Conservation (phyloP, 2,797 vertebrate genomes). For the Halcyon smyrnensis region DNA sequence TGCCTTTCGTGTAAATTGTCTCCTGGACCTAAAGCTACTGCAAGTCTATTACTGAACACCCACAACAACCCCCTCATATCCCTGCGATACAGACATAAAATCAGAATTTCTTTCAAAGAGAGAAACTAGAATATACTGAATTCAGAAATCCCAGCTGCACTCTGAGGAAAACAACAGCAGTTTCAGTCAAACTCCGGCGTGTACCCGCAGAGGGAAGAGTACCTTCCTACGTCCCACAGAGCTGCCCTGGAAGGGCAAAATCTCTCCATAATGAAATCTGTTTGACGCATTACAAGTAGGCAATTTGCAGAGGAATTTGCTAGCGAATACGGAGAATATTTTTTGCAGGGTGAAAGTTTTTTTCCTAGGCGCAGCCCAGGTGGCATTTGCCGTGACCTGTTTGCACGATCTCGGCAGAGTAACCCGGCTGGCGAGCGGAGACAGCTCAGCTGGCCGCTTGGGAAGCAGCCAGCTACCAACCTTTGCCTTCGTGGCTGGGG, state of each 20-base stretch:
- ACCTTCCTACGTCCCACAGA: neutral
- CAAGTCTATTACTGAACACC: neutral
- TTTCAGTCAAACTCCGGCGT: neutral
- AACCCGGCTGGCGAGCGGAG: neutral
- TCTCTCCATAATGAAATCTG: neutral
- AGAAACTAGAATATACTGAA: neutral
- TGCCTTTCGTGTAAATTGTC: neutral
- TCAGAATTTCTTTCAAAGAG: neutral
- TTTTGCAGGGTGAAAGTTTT: neutral
- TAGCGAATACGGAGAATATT: fast-evolving
- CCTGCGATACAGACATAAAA: neutral
- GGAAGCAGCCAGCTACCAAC: neutral
- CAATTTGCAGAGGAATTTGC: neutral
- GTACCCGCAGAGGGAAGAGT: neutral
- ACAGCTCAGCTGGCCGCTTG: fast-evolving
- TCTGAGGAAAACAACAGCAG: neutral
- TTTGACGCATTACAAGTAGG: neutral
- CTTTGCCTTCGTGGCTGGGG: neutral
- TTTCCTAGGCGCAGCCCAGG: neutral
- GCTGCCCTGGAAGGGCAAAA: neutral
- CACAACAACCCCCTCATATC: neutral
- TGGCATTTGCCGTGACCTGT: neutral
- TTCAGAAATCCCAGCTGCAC: neutral
- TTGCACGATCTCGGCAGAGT: neutral
- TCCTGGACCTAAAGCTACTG: neutral